Conservation (phyloP, 2,797 vertebrate genomes). For the Lophotriccus pileatus region DNA sequence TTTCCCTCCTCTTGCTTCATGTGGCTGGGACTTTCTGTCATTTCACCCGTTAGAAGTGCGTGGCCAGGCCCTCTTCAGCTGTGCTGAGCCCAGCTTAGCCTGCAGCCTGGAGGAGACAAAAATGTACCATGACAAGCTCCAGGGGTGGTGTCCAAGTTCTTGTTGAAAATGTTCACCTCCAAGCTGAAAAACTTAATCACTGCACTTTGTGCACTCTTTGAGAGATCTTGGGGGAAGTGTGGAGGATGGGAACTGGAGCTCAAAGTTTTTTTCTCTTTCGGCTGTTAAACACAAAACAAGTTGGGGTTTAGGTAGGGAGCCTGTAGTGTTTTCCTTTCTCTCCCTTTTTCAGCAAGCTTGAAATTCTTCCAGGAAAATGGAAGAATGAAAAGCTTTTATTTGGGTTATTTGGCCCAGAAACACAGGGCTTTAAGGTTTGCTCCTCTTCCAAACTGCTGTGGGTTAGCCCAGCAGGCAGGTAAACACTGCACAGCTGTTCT, state of each 20-base stretch:
- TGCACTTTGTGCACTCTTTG: accelerated
- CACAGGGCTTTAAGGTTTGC: not conserved
- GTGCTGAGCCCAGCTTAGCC: not conserved
- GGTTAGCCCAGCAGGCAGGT: not conserved
- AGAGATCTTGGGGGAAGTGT: not conserved
- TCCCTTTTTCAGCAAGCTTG: not conserved
- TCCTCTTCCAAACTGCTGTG: not conserved
- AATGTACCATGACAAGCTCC: not conserved
- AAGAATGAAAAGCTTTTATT: not conserved
- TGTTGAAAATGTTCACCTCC: not conserved
- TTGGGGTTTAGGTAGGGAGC: not conserved
- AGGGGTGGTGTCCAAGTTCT: accelerated
- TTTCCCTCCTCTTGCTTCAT: not conserved
- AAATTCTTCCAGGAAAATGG: not conserved
- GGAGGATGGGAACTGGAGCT: not conserved
- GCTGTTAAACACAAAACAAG: not conserved
- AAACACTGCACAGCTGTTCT: not conserved
- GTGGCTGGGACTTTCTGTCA: not conserved
- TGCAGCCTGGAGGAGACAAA: not conserved
- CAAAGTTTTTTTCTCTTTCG: not conserved
- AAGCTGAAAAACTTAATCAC: not conserved
- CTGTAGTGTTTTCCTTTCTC: not conserved
- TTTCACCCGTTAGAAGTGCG: not conserved
- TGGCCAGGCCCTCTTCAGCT: not conserved
- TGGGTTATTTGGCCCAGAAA: not conserved